Conservation (phyloP, 2,113 vertebrate species). For the Sakesphorus luctuosus region DNA sequence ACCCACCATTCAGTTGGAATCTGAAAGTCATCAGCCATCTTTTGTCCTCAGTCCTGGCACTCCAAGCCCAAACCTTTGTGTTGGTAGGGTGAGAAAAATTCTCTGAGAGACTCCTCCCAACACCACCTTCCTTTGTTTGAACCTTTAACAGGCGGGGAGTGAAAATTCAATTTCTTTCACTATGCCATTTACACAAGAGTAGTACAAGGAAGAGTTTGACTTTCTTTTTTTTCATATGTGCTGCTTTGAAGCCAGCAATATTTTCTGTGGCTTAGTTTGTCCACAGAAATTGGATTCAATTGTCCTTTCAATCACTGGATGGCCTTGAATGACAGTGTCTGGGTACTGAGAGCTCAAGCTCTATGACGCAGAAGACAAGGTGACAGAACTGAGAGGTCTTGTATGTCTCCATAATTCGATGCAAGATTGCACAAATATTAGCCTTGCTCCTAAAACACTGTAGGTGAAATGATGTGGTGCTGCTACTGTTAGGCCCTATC, state of each 20-base stretch:
- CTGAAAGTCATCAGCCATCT: too few relatives aligned
- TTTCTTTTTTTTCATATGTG: not conserved
- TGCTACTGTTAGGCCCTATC: not conserved
- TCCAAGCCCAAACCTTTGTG: too few relatives aligned
- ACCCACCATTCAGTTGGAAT: too few relatives aligned
- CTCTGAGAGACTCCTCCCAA: too few relatives aligned
- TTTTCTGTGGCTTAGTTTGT: not conserved
- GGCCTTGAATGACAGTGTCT: not conserved
- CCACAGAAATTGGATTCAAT: not conserved
- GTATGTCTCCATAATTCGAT: not conserved
- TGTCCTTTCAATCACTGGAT: not conserved
- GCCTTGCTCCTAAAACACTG: not conserved
- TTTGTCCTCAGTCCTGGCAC: too few relatives aligned
- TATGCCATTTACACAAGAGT: accelerated
- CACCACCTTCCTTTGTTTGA: too few relatives aligned
- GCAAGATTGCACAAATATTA: not conserved
- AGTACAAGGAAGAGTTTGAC: not conserved
- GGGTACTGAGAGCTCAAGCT: not conserved
- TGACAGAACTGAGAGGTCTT: not conserved
- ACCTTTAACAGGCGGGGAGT: not conserved
- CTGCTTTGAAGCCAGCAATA: not conserved
- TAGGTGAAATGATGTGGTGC: not conserved
- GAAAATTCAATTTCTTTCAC: not conserved
- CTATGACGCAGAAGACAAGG: not conserved
- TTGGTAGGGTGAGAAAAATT: too few relatives aligned